Evolutionary conservation across 2,797 vertebrate genomes (phyloP), one percentile per base, ranked within the genome.

Genomic region (Macropodus opercularis): DNA sequence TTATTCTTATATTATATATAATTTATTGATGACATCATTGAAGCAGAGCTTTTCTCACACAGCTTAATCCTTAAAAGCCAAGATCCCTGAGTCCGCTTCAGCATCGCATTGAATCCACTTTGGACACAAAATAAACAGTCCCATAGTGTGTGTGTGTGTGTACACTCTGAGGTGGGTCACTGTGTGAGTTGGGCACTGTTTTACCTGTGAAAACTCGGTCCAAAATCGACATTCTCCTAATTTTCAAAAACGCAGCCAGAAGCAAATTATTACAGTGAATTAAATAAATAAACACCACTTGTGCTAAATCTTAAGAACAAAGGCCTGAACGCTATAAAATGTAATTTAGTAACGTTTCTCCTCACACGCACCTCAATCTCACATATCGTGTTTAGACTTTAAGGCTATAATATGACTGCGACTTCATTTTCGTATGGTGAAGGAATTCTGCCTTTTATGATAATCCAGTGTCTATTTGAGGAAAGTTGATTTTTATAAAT

Each of bases 401-500:
- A 14, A 13, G 23, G 24, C 48, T 17, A 2, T 34, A 15, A 24
- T 43, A 10, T 3, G 39, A 43, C 23, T 32, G 6, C 40, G 48
- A 22, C 49, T 71, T 34, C 8, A 22, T 19, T 40, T 15, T 46
- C 39, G 13, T n/a, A 3, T 36, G 17, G 19, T 63, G 40, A 51
- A 63, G 63, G 8, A 46, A 18, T 42, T 24, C n/a, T 6, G 41
- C 24, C 39, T 47, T 66, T 58, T 59, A 58, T 60, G 47, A 53
- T 40, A 53, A 61, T 39, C 42, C 15, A 38, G 17, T 47, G 10
- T 18, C 42, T 75, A 35, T 32, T 31, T 43, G 27, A 61, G 40
- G 38, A 15, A 64, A 59, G 36, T 50, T 3, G 66, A 73, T 77
- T 63, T 47, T n/a, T n/a, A 26, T 19, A 18, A 46, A 64, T 75